Conservation (phyloP, 1,140 invertebrate genomes). For the Caenorhabditis briggsae region DNA sequence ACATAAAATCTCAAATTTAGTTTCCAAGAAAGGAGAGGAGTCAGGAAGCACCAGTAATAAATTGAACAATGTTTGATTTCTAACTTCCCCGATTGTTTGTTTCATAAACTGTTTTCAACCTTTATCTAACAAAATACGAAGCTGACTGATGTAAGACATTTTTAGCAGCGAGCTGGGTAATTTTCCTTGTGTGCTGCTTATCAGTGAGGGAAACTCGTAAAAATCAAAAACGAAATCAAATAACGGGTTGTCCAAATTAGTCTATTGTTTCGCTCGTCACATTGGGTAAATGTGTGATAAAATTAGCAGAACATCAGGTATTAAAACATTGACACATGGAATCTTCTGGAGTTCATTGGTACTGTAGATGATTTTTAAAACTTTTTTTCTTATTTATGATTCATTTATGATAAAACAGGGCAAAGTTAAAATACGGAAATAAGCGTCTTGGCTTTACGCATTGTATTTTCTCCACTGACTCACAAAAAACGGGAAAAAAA, state of each 20-base stretch:
- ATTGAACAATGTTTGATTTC: too few species aligned
- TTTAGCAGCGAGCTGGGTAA: not conserved
- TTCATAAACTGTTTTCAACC: too few species aligned
- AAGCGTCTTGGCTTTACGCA: not conserved
- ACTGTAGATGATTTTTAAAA: not conserved
- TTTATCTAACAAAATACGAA: too few species aligned
- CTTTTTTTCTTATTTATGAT: not conserved
- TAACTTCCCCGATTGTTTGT: too few species aligned
- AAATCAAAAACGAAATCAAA: slow-evolving; percentile 44
- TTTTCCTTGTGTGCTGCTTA: slow-evolving; percentile 7
- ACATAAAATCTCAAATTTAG: too few species aligned
- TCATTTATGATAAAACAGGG: slow-evolving; percentile 13
- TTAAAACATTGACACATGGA: not conserved
- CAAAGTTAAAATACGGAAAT: not conserved
- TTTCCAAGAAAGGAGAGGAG: too few species aligned
- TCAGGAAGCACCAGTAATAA: too few species aligned
- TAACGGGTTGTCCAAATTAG: slow-evolving; percentile 44
- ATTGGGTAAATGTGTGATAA: slow-evolving; percentile 10
- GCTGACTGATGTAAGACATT: slow-evolving; percentile 3
- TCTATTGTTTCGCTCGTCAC: slow-evolving; percentile 7
- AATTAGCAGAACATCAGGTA: not conserved
- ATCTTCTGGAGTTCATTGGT: not conserved
- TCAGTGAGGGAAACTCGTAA: not conserved
- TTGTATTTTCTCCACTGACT: not conserved
- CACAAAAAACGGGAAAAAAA: slow-evolving; percentile 13